Evolutionary conservation across 2,113 vertebrate genomes (phyloP).

Genomic region (Psittacus erithacus): DNA sequence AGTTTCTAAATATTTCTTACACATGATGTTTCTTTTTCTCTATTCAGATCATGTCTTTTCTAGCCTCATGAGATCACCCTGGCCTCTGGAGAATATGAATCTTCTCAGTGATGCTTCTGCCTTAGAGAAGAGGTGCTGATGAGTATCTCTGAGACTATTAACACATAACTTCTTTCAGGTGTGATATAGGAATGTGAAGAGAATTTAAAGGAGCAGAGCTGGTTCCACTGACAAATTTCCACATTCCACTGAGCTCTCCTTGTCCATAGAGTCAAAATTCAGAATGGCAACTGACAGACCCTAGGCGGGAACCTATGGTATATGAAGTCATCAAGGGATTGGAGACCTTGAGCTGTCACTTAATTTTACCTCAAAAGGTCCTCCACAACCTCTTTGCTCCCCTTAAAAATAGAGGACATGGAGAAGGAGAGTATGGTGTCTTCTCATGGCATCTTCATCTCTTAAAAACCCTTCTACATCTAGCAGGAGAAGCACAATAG

Average conservation of each 20-base stretch:
- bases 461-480: not conserved
- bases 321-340: accelerated
- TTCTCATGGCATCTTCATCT: not conserved
- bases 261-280: not conserved
- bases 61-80: not conserved
- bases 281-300: not conserved
- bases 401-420: not conserved
- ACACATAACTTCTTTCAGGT: not conserved
- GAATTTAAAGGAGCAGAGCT: not conserved
- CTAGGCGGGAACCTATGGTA: not conserved
- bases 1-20: not conserved
- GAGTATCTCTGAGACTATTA: not conserved
- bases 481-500: not conserved
- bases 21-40: not conserved
- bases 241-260: not conserved
- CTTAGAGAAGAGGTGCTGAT: not conserved
- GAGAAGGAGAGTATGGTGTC: not conserved
- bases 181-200: not conserved
- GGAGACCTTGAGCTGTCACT: not conserved
- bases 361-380: not conserved
- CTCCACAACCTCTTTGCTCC: not conserved
- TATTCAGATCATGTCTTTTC: not conserved
- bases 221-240: not conserved
- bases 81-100: not conserved
- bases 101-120: not conserved